phyloP scores from a whole-genome alignment of 1,140 invertebrate genomes.

The Chymomyza costata region DNA sequence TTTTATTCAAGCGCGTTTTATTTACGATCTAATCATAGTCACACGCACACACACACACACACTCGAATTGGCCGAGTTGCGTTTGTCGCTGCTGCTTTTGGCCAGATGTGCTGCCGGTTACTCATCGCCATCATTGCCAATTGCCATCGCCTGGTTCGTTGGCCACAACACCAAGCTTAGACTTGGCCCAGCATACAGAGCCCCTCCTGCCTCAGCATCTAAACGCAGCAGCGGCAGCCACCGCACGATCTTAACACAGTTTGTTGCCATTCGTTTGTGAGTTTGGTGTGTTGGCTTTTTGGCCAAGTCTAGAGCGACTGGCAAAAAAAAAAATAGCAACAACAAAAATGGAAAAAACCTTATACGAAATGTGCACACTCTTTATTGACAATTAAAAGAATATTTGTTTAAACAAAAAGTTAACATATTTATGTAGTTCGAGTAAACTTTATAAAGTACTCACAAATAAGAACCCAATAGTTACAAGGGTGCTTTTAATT shows the following conservation, averaged over 20 bases:
- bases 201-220: constrained; percentile 15
- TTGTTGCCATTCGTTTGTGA: constrained; percentile 42
- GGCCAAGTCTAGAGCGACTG: too few relatives aligned
- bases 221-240: too few relatives aligned
- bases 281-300: too few relatives aligned
- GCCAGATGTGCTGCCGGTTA: constrained; percentile 58
- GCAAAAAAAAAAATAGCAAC: constrained; percentile 4
- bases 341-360: constrained; percentile 1
- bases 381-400: too few relatives aligned
- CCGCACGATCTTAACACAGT: too few relatives aligned
- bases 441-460: too few relatives aligned
- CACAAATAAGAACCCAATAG: too few relatives aligned
- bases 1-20: constrained; percentile 47
- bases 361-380: too few relatives aligned
- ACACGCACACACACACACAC: constrained; percentile 55
- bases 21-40: constrained; percentile 61
- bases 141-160: constrained; percentile 58
- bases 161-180: constrained; percentile 38
- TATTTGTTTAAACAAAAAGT: too few relatives aligned
- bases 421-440: too few relatives aligned
- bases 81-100: constrained; percentile 39
- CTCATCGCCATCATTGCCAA: too few relatives aligned
- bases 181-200: constrained; percentile 7
- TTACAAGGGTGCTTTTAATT: too few relatives aligned
- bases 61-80: constrained; percentile 26